phyloP scores from a whole-genome alignment of 2,113 vertebrate genomes.

The Protobothrops flavoviridis region DNA sequence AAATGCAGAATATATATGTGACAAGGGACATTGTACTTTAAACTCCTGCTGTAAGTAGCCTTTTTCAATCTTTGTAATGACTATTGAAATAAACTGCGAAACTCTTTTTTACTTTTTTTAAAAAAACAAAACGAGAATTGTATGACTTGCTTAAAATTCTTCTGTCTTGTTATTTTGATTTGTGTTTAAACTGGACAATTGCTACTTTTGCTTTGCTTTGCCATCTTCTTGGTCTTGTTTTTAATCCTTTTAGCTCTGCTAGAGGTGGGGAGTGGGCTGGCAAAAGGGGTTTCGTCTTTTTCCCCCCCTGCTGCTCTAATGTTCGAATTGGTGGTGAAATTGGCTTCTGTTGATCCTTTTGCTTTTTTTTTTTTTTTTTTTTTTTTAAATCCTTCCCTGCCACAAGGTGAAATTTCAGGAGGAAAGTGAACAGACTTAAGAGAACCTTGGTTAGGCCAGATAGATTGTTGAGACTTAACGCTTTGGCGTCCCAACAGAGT shows the following conservation, averaged over 20 bases:
- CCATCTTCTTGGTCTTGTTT: constrained; percentile 26
- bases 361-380: no score
- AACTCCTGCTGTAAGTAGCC: constrained; percentile 75
- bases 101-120: constrained; percentile 29
- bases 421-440: background rate
- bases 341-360: background rate
- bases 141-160: constrained; percentile 47
- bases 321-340: background rate
- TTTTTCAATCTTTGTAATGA: constrained; percentile 72
- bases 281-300: background rate
- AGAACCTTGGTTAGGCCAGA: background rate
- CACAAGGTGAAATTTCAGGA: background rate
- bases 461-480: background rate
- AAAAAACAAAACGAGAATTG: constrained; percentile 44
- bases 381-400: background rate
- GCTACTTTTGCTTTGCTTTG: constrained; percentile 46
- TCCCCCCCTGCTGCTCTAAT: background rate
- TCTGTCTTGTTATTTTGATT: constrained; percentile 53
- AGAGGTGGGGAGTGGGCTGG: background rate
- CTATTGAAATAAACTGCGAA: constrained; percentile 46
- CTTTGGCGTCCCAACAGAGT: background rate
- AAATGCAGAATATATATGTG: constrained; percentile 73
- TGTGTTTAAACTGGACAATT: constrained; percentile 39
- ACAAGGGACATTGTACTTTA: constrained; percentile 75
- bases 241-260: constrained; percentile 16